Evolutionary conservation across 1,140 invertebrate genomes (phyloP).

Genomic region (Oscheius sp.): DNA sequence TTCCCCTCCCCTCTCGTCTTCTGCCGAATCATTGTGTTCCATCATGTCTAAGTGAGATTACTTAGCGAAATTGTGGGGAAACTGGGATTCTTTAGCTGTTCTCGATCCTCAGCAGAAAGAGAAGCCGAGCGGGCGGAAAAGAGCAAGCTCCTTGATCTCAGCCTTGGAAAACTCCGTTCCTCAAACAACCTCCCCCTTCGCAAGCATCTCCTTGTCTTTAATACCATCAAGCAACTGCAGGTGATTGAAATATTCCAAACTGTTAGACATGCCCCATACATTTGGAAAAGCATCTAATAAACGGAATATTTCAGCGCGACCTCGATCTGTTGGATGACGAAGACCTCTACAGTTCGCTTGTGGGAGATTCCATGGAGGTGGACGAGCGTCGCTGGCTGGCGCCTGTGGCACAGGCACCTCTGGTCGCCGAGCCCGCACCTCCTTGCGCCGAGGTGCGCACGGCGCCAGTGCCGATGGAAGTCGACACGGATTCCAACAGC

Average conservation of each 20-base stretch:
- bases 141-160: slow-evolving; percentile 25
- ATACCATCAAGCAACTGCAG: slow-evolving; percentile 31
- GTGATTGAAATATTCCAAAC: background rate
- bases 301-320: slow-evolving; percentile 24
- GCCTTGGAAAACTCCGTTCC: slow-evolving; percentile 26
- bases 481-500: background rate
- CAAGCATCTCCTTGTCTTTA: slow-evolving; percentile 35
- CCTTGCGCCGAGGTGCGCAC: background rate
- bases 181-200: slow-evolving; percentile 28
- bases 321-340: slow-evolving; percentile 36
- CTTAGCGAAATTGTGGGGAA: too few species aligned
- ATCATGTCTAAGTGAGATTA: background rate
- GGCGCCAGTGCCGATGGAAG: background rate
- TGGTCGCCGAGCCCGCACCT: background rate
- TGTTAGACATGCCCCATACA: background rate
- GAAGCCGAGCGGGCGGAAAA: slow-evolving; percentile 29
- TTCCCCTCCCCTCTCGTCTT: background rate
- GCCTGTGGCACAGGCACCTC: background rate
- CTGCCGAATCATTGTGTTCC: slow-evolving; percentile 7
- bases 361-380: slow-evolving; percentile 28
- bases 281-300: background rate
- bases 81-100: slow-evolving; percentile 34
- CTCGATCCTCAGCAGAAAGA: slow-evolving; percentile 33
- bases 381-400: slow-evolving; percentile 17
- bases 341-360: slow-evolving; percentile 27